Evolutionary conservation across 1,140 invertebrate species (phyloP), one percentile per base, ranked within the genome.

Genomic region (Drosophila ironensis): DNA sequence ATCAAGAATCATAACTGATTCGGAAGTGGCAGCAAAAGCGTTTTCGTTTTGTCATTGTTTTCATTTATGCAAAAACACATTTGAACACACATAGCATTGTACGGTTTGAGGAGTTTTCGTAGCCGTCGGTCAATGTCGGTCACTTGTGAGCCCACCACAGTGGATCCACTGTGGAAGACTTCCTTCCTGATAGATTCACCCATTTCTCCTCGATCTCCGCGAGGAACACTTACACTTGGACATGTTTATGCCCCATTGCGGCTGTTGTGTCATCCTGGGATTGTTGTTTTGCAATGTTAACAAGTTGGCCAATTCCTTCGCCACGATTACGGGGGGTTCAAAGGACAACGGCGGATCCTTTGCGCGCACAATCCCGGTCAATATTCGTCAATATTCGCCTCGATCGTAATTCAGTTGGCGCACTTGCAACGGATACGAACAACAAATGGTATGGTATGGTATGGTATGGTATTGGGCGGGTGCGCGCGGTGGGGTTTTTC

Each of bases 241-340:
- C 30, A 89, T 57, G 64, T 20, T 81, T 69, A 89, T 75, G 70
- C 88, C 88, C 88, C 88, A 89, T 72, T 84, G 78, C 17, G 88
- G 87, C 63, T 89, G 87, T 78, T 89, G 87, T 60, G 82, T 88
- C 88, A 89, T 89, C 70, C 70, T 46, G 47, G 28, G 45, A 60
- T 30, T 57, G 19, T 69, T 86, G 14, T 45, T 50, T 40, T 74
- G 80, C 38, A 68, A 45, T n/a, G 72, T 86, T 72, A 86, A 60
- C 37, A 86, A 60, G 12, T 67, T 86, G 24, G 50, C 28, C 38
- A 86, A 30, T 81, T 86, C 80, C 42, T 72, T 80, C 80, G 80
- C 80, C 80, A 86, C 71, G 75, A 44, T 64, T 71, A 59, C 60
- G 50, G 27, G 33, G 2, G 20, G 20, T 2, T 59, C 45, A 42